Evolutionary conservation across 2,888 invertebrate species (phyloP).

Genomic region (Sceliomorpha sp.): DNA sequence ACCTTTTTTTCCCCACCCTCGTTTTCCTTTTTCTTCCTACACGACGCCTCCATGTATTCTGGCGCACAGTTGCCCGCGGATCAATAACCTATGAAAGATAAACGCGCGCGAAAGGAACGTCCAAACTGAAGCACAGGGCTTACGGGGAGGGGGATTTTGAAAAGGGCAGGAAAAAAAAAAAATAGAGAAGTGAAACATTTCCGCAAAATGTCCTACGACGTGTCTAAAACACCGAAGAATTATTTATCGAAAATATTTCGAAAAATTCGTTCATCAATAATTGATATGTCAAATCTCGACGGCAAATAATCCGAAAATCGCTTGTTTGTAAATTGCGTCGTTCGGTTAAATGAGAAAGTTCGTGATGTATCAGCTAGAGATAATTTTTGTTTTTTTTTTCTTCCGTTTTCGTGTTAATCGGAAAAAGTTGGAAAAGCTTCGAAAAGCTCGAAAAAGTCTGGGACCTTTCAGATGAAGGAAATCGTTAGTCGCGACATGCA

Average conservation of each 20-base stretch:
- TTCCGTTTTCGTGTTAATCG: slow-evolving; percentile 33
- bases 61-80: slow-evolving; percentile 61
- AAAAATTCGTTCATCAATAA: no score
- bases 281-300: no score
- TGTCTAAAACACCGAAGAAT: no score
- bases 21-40: slow-evolving; percentile 37
- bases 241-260: no score
- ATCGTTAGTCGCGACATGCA: slow-evolving; percentile 78
- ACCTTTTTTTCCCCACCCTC: slow-evolving; percentile 54
- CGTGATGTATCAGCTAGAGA: slow-evolving; percentile 40
- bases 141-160: no score
- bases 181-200: no score
- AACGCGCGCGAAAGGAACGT: slow-evolving; percentile 66
- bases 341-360: slow-evolving; percentile 35
- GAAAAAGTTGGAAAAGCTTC: slow-evolving; percentile 36
- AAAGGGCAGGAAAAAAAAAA: no score
- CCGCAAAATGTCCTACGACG: no score
- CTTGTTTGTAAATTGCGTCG: no score
- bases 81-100: slow-evolving; percentile 79
- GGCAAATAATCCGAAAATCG: no score
- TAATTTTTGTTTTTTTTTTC: no score
- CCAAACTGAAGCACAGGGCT: background rate
- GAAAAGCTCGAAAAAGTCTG: slow-evolving; percentile 59
- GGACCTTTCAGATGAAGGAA: slow-evolving; percentile 70
- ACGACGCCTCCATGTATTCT: slow-evolving; percentile 27